These are phyloP conservation scores for Apotomis turbidana DNA, from an alignment of 2,888 invertebrate genomes.

Conservation along the genomic window DNA sequence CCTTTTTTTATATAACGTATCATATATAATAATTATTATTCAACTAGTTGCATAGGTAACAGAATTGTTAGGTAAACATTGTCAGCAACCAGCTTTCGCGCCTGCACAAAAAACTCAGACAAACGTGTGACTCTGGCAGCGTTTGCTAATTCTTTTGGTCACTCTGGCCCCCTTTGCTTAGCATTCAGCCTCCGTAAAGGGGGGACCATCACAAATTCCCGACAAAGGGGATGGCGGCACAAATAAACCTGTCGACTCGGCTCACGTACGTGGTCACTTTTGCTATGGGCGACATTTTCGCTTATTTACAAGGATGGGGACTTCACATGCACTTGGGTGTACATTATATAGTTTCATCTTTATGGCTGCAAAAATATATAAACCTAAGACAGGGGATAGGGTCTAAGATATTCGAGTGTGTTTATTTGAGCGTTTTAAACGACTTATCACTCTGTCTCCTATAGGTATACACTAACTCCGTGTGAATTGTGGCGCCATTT, in stretches of 20 bases:
- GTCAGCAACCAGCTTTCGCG: background rate
- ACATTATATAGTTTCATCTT: too few relatives aligned
- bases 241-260: constrained; percentile 38
- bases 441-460: too few relatives aligned
- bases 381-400: too few relatives aligned
- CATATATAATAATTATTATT: too few relatives aligned
- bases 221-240: constrained; percentile 41
- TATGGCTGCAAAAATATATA: too few relatives aligned
- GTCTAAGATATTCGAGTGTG: too few relatives aligned
- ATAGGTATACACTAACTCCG: too few relatives aligned
- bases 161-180: constrained; percentile 43
- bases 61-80: background rate
- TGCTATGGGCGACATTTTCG: constrained; percentile 27
- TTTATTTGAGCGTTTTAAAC: too few relatives aligned
- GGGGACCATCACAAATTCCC: constrained; percentile 38
- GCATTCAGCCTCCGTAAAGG: constrained; percentile 50
- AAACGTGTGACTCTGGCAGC: constrained; percentile 23
- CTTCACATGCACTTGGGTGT: background rate
- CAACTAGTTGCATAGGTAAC: background rate
- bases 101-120: constrained; percentile 12
- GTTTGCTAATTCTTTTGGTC: constrained; percentile 52
- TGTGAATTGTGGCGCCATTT: too few relatives aligned
- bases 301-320: constrained; percentile 19
- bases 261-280: constrained; percentile 39
- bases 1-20: too few relatives aligned